A percentile compares a stretch with the other conserved stretches of the same genome.
Evolutionary conservation across 2,797 vertebrate genomes (phyloP).

Genomic region (Hirundo rustica): DNA sequence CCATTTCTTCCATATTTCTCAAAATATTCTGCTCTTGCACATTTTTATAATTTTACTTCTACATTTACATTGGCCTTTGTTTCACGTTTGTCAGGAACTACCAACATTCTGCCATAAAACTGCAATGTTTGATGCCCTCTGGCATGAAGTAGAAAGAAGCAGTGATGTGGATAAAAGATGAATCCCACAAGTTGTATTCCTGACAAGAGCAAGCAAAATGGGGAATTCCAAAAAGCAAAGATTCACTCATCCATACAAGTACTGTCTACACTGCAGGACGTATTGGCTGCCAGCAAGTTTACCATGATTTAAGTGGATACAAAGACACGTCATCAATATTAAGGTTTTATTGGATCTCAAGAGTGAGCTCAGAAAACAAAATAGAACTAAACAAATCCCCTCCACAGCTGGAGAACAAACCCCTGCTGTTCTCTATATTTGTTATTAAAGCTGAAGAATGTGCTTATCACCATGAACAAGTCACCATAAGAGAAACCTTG

Average conservation of each 20-base stretch:
- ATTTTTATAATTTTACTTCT: background rate
- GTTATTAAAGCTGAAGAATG: background rate
- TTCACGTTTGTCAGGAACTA: slow-evolving; percentile 85
- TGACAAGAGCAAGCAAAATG: slow-evolving; percentile 86
- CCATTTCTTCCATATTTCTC: background rate
- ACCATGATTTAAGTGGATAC: background rate
- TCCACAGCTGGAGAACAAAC: background rate
- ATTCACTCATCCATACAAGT: background rate
- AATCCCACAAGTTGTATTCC: slow-evolving; percentile 85
- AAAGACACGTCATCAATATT: background rate
- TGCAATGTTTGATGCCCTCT: slow-evolving; percentile 81
- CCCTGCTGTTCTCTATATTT: background rate
- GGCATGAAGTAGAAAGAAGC: slow-evolving; percentile 85
- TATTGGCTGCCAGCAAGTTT: background rate
- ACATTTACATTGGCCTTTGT: slow-evolving; percentile 76
- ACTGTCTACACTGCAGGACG: background rate
- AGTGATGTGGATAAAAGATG: slow-evolving; percentile 87
- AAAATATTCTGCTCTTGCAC: background rate
- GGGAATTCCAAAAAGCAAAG: slow-evolving; percentile 85
- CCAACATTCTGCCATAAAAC: slow-evolving; percentile 84
- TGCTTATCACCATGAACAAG: background rate
- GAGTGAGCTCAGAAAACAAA: background rate
- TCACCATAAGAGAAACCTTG: background rate
- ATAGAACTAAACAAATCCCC: background rate
- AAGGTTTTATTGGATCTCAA: background rate